Conservation (phyloP, 2,797 vertebrate genomes). For the Sebastes taczanowskii region DNA sequence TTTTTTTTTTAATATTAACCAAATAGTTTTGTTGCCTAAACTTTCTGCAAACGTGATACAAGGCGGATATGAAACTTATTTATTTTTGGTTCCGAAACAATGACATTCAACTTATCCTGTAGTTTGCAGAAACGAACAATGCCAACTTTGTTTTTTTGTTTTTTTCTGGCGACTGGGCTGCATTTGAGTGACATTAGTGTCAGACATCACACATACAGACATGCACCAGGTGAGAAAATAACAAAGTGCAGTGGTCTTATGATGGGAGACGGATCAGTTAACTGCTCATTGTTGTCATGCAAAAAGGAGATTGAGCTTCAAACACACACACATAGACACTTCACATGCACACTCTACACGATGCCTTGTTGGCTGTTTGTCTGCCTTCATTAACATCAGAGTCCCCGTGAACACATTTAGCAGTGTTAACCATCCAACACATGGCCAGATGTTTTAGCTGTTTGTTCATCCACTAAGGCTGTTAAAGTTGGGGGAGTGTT, state of each 20-base stretch:
- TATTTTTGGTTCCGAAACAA: not conserved
- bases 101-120: no score
- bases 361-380: conserved; percentile 1
- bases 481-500: not conserved
- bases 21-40: no score
- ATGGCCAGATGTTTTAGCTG: not conserved
- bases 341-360: not conserved
- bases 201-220: not conserved
- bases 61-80: not conserved
- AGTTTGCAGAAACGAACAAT: no score
- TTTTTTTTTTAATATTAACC: no score
- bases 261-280: not conserved
- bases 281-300: not conserved
- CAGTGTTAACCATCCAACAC: not conserved
- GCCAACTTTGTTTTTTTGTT: no score
- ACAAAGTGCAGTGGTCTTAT: not conserved
- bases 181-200: not conserved
- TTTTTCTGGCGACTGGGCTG: not conserved
- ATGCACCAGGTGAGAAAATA: not conserved
- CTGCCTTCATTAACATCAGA: not conserved
- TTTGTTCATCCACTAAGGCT: conserved; percentile 3
- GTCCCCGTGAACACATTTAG: not conserved
- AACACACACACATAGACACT: not conserved
- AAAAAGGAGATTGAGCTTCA: not conserved
- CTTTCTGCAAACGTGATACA: not conserved